Conservation (phyloP, 2,113 vertebrate species). For the Plestiodon gilberti region DNA sequence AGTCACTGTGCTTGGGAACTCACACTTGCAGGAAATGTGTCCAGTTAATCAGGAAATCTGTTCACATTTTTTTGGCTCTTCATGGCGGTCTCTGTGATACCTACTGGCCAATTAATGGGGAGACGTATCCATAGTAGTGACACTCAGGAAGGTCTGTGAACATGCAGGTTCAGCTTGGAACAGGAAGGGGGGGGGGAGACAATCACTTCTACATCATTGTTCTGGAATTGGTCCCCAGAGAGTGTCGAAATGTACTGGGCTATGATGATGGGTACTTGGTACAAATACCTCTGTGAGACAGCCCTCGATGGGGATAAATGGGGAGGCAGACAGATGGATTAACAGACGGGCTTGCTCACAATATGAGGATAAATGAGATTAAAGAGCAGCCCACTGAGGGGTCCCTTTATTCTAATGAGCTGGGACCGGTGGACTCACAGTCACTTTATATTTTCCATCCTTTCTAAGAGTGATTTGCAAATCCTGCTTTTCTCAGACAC, state of each 20-base stretch:
- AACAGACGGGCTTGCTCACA: slow-evolving; percentile 1
- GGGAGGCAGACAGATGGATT: background rate
- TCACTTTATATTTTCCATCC: slow-evolving; percentile 10
- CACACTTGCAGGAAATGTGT: no score
- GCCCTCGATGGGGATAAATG: background rate
- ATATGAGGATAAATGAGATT: background rate
- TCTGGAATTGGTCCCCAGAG: background rate
- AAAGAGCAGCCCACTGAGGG: background rate
- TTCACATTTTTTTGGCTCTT: background rate
- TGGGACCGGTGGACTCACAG: background rate
- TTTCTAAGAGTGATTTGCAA: background rate
- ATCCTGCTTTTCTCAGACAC: background rate
- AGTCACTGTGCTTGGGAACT: no score
- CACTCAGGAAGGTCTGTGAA: background rate
- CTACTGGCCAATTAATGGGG: background rate
- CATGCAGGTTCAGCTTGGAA: background rate
- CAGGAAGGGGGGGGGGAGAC: background rate
- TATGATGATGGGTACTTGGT: background rate
- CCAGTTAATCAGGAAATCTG: background rate
- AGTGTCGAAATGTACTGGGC: background rate
- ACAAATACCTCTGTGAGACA: slow-evolving; percentile 24
- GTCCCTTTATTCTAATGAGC: background rate
- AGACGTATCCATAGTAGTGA: background rate
- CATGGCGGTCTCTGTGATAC: background rate
- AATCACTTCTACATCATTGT: background rate